phyloP scores from a whole-genome alignment of 2,888 invertebrate species.

The Ditula angustiorana region DNA sequence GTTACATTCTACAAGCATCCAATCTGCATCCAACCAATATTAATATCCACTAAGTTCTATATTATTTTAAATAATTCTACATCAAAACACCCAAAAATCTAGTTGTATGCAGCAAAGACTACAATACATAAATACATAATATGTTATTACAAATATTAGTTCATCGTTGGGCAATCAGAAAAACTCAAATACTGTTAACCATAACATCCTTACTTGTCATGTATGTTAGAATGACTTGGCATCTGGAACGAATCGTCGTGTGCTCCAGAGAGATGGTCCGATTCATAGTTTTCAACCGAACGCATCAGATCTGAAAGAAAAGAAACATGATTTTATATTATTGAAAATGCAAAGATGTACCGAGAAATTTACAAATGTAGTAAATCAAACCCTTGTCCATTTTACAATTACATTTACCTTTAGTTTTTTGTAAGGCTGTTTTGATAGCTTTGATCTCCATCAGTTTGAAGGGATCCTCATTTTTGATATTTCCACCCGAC shows the following conservation, averaged over 20 bases:
- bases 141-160: too few relatives aligned
- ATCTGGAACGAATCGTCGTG: slow-evolving; percentile 73
- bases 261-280: slow-evolving; percentile 62
- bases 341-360: slow-evolving; percentile 47
- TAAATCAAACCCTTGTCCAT: neutral
- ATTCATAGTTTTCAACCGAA: slow-evolving; percentile 77
- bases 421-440: slow-evolving; percentile 79
- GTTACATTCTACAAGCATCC: too few relatives aligned
- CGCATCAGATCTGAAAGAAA: slow-evolving; percentile 76
- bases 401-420: slow-evolving; percentile 60
- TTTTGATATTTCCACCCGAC: slow-evolving; percentile 69
- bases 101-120: too few relatives aligned
- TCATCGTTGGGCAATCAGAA: neutral
- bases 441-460: slow-evolving; percentile 83
- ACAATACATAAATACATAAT: too few relatives aligned
- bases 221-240: slow-evolving; percentile 73
- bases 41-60: too few relatives aligned
- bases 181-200: neutral
- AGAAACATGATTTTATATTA: slow-evolving; percentile 25
- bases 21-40: too few relatives aligned
- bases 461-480: slow-evolving; percentile 79
- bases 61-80: too few relatives aligned
- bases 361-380: neutral
- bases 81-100: too few relatives aligned
- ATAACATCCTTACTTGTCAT: slow-evolving; percentile 68